Conservation (phyloP, 2,888 invertebrate species). For the Parelbella ahira region DNA sequence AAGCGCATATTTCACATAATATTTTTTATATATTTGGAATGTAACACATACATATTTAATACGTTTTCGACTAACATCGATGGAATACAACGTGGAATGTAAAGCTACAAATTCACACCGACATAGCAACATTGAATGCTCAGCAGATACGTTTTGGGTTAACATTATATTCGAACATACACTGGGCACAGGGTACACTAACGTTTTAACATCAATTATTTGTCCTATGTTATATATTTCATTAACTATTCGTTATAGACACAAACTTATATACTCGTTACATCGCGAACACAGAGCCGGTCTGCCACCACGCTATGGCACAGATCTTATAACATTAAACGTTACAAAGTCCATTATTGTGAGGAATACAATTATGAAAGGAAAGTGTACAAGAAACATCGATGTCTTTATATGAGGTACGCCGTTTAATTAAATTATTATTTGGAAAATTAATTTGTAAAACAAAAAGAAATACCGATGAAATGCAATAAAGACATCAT, state of each 20-base stretch:
- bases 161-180: constrained; percentile 37
- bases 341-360: constrained; percentile 53
- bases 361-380: constrained; percentile 24
- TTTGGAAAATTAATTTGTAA: constrained; percentile 2
- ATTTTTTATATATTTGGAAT: constrained; percentile 66
- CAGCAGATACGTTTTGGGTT: constrained; percentile 31
- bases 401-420: constrained; percentile 25
- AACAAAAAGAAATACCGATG: constrained; percentile 16
- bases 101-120: constrained; percentile 42
- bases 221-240: constrained; percentile 55
- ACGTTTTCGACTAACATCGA: constrained; percentile 40
- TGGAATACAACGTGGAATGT: constrained; percentile 48
- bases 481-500: constrained; percentile 30
- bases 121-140: constrained; percentile 40
- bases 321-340: constrained; percentile 66
- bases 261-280: constrained; percentile 64
- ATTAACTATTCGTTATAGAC: constrained; percentile 66
- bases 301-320: constrained; percentile 76
- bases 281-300: constrained; percentile 64
- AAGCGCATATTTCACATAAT: constrained; percentile 68
- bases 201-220: constrained; percentile 46
- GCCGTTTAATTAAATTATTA: constrained; percentile 11
- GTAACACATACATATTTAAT: constrained; percentile 43
- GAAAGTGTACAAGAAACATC: constrained; percentile 31
- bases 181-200: constrained; percentile 43